phyloP scores from a whole-genome alignment of 2,888 invertebrate species.

The Hydraecia micacea region DNA sequence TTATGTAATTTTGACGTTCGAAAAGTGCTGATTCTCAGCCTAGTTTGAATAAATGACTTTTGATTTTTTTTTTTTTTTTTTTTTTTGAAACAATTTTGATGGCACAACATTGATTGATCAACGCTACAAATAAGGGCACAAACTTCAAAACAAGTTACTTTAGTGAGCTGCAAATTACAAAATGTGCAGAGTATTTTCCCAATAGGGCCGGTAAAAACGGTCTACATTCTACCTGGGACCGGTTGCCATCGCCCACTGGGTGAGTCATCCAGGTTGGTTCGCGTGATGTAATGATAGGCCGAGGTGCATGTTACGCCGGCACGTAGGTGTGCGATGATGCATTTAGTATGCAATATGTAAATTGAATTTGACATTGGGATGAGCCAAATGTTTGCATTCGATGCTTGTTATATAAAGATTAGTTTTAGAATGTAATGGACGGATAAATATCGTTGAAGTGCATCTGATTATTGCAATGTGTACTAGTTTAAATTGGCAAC shows the following conservation, averaged over 20 bases:
- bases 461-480: conserved; percentile 13
- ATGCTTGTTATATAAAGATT: conserved; percentile 6
- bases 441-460: conserved; percentile 18
- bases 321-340: conserved; percentile 61
- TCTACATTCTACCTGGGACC: conserved; percentile 60
- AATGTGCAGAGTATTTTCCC: conserved; percentile 56
- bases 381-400: conserved; percentile 34
- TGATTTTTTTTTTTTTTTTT: too few species aligned
- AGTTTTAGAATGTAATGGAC: background rate
- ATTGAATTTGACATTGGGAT: conserved; percentile 53
- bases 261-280: conserved; percentile 71
- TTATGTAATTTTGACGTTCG: too few species aligned
- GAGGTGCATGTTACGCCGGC: conserved; percentile 40
- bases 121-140: conserved; percentile 44
- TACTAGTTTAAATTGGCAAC: conserved; percentile 43
- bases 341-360: conserved; percentile 52
- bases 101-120: conserved; percentile 47
- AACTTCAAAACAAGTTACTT: conserved; percentile 33
- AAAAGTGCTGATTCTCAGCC: too few species aligned
- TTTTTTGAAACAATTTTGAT: conserved; percentile 24
- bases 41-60: too few species aligned
- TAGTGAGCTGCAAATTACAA: conserved; percentile 51
- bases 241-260: conserved; percentile 67
- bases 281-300: conserved; percentile 71
- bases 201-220: conserved; percentile 60